These are phyloP conservation scores for Schrankia costaestrigalis DNA, from an alignment of 2,888 invertebrate species.

Conservation along the genomic window DNA sequence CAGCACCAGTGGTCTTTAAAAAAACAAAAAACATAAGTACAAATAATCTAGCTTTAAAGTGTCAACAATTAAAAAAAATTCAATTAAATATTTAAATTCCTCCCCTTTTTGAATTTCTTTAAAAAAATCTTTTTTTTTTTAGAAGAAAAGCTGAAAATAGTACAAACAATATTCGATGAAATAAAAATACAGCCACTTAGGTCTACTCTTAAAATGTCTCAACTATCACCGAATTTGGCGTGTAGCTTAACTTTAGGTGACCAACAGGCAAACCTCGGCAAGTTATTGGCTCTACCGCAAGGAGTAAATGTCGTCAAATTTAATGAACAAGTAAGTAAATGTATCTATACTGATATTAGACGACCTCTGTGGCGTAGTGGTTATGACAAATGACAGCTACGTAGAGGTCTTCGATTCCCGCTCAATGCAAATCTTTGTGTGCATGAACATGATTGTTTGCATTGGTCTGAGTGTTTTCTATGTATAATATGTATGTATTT, in stretches of 20 bases:
- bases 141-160: conserved; percentile 9
- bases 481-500: too few species aligned
- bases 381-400: too few species aligned
- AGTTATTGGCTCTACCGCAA: conserved; percentile 36
- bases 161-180: conserved; percentile 11
- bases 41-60: too few species aligned
- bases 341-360: too few species aligned
- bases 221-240: conserved; percentile 49
- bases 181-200: conserved; percentile 15
- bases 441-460: too few species aligned
- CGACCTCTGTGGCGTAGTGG: background rate
- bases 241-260: conserved; percentile 1
- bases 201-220: conserved; percentile 34
- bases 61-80: background rate
- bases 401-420: too few species aligned
- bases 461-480: too few species aligned
- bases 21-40: too few species aligned
- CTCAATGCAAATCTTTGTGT: too few species aligned
- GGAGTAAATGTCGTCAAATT: conserved; percentile 42
- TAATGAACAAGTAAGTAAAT: conserved; percentile 51
- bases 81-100: too few species aligned
- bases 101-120: conserved; percentile 30
- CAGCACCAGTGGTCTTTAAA: too few species aligned
- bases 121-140: conserved; percentile 6
- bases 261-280: conserved; percentile 23